Percentiles rank a stretch among this genome's conserved stretches.
Conservation (phyloP, 2,888 invertebrate species). For the Gandaritis pyraliata region DNA sequence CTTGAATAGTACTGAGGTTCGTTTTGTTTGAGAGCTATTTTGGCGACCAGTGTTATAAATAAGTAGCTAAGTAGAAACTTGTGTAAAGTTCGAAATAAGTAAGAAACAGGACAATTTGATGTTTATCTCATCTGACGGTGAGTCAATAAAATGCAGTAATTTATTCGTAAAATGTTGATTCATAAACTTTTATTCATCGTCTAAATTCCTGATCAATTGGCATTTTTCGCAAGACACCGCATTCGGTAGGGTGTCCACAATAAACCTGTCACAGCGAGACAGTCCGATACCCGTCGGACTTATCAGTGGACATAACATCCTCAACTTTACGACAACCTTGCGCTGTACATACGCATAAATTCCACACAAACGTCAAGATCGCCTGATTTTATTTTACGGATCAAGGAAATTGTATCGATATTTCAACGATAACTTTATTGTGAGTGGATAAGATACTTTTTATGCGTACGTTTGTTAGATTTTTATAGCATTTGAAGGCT, state of each 20-base stretch:
- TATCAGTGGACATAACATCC: constrained; percentile 80
- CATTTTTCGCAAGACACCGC: constrained; percentile 64
- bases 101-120: not conserved
- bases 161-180: constrained; percentile 33
- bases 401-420: constrained; percentile 82
- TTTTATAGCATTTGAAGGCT: constrained; percentile 63
- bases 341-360: constrained; percentile 75
- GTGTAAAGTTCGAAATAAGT: not conserved
- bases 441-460: constrained; percentile 73
- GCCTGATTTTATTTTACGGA: constrained; percentile 79
- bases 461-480: constrained; percentile 69
- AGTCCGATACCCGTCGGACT: constrained; percentile 76
- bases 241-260: constrained; percentile 78
- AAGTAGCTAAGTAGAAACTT: too few relatives aligned
- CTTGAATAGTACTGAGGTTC: too few relatives aligned
- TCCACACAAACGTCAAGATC: constrained; percentile 73
- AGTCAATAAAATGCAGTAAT: constrained; percentile 30
- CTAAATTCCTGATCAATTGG: constrained; percentile 44
- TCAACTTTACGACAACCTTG: constrained; percentile 80
- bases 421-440: constrained; percentile 79
- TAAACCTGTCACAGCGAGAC: constrained; percentile 76
- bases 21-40: too few relatives aligned
- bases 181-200: constrained; percentile 39
- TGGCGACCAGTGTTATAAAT: too few relatives aligned
- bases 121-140: constrained; percentile 8